Percentiles rank a stretch among this genome's conserved stretches.
Evolutionary conservation across 2,797 vertebrate species (phyloP).

Genomic region (Sebastes nivosus): DNA sequence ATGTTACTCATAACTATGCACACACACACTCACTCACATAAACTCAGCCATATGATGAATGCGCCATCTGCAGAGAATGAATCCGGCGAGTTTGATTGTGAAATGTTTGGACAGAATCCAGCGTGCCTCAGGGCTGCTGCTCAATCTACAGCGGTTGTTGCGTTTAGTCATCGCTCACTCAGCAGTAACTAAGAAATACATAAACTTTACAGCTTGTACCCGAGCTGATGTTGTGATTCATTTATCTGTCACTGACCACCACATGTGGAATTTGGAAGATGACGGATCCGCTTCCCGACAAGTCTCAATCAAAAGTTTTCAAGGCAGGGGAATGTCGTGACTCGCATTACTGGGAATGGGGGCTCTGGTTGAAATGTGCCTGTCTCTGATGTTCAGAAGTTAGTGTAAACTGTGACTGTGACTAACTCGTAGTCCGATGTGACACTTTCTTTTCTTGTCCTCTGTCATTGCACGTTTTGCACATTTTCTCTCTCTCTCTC

Average conservation of each 20-base stretch:
- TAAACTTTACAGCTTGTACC: not conserved
- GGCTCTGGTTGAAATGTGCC: conserved; percentile 58
- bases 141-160: conserved; percentile 26
- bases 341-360: conserved; percentile 33
- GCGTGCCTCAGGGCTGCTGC: not conserved
- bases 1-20: conserved; percentile 12
- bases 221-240: conserved; percentile 6
- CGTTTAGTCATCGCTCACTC: conserved; percentile 42
- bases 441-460: conserved; percentile 74
- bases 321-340: conserved; percentile 50
- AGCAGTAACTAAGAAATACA: not conserved
- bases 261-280: not conserved
- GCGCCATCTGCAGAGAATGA: conserved; percentile 22
- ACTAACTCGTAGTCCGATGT: conserved; percentile 62
- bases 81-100: conserved; percentile 30
- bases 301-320: conserved; percentile 44
- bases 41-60: conserved; percentile 17
- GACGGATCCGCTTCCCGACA: not conserved
- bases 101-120: conserved; percentile 54
- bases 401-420: conserved; percentile 71
- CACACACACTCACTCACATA: not conserved
- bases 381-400: conserved; percentile 53
- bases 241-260: not conserved
- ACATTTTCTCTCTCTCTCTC: conserved; percentile 49
- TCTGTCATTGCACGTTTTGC: conserved; percentile 59